Base-by-base conservation (phyloP, 2,888 invertebrate species). In the Calliphora vomitoria region DNA sequence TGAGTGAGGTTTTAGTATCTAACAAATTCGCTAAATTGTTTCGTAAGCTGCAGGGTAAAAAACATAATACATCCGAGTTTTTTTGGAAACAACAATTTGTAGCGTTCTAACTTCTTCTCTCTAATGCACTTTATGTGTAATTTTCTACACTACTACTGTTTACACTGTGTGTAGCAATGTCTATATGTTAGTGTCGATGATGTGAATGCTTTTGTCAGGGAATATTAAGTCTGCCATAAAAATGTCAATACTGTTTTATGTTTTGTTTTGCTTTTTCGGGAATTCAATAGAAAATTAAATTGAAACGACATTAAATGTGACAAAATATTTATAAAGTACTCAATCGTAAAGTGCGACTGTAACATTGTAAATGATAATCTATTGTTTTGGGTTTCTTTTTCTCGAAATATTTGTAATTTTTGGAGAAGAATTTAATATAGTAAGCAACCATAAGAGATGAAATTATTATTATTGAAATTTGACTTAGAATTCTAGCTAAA, bases 211-310 rank as follows among this genome's bases (percentile, higher is more conserved):
- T 75, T 60, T 75, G 68, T 82, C 76, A 82, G 62, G 68, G 71
- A 79, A 84, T 84, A 72, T 79, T 78, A 78, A 72, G 78, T 66
- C 66, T 84, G 78, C 35, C 72, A 84, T 72, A 79, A 79, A 79
- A 72, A 66, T 78, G 78, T 84, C 78, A 84, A 71, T 79, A 64
- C 31, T 47, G 60, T 76, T 82, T 81, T 62, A 69, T 69, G 62
- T 82, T 68, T 69, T 38, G 69, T 44, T 82, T 47, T 58, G 38
- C n/a, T 47, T 69, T 60, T 76, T 60, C 15, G 5, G 53, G 18
- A 66, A 74, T 74, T 74, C 10, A 31, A 20, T n/a, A 58, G 35
- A 55, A 44, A 80, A 80, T 71, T 80, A 4, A 71, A 68, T 71
- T 15, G 35, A 47, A 74, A 74, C 11, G 35, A 15, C 38, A 74